These are phyloP conservation scores for Anagyrus pseudococci DNA, from an alignment of 2,888 invertebrate species.

Conservation along the genomic window DNA sequence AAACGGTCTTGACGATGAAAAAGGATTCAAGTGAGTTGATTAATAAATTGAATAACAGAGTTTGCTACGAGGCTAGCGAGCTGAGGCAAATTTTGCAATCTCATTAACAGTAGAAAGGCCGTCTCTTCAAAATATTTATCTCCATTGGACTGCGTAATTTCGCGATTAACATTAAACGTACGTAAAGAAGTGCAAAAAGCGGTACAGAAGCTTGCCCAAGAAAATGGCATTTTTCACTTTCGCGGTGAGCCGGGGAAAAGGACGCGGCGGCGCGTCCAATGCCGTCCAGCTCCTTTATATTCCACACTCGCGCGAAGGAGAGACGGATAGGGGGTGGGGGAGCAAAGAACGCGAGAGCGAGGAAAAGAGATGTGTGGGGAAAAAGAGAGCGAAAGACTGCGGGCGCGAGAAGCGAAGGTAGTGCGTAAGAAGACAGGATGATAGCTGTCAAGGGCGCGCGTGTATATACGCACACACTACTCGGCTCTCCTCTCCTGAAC, in stretches of 20 bases:
- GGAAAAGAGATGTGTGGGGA: conserved; percentile 25
- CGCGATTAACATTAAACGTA: neutral
- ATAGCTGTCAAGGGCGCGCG: conserved; percentile 48
- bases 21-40: conserved; percentile 84
- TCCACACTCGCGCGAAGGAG: conserved; percentile 25
- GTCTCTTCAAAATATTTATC: conserved; percentile 15
- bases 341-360: conserved; percentile 19
- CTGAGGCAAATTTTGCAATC: too few species aligned
- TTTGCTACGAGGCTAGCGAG: too few species aligned
- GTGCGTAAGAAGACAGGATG: conserved; percentile 42
- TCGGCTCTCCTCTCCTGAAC: neutral
- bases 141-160: neutral
- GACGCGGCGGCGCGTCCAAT: conserved; percentile 9
- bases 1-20: conserved; percentile 85
- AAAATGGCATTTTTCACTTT: conserved; percentile 33
- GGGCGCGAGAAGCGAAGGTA: neutral
- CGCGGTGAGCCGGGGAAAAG: conserved; percentile 1
- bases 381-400: conserved; percentile 3
- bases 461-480: conserved; percentile 34
- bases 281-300: conserved; percentile 30
- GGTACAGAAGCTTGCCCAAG: conserved; percentile 11
- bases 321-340: conserved; percentile 7
- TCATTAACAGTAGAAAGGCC: too few species aligned
- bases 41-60: neutral
- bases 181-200: neutral